A percentile compares a stretch with the other conserved stretches of the same genome.
These are phyloP conservation scores for Zootermopsis nevadensis DNA, from an alignment of 2,888 invertebrate species.

Conservation along the genomic window DNA sequence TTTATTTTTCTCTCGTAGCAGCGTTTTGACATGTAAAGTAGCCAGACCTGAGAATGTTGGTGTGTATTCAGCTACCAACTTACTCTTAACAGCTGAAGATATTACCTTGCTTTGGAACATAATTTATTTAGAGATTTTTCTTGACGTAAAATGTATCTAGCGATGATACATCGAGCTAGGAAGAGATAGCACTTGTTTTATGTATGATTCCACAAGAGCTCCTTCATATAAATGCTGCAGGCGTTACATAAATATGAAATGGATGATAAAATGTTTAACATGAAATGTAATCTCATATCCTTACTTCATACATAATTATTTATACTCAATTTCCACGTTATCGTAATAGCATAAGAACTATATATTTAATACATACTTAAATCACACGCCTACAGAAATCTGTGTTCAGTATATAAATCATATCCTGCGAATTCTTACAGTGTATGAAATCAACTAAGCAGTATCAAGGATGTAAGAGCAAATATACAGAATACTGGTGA, in stretches of 20 bases:
- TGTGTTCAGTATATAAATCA: too few relatives aligned
- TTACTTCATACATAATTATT: background rate
- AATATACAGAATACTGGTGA: too few relatives aligned
- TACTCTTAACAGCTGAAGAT: background rate
- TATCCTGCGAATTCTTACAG: too few relatives aligned
- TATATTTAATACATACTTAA: too few relatives aligned
- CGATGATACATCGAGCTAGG: background rate
- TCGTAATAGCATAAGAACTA: too few relatives aligned
- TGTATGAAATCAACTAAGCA: too few relatives aligned
- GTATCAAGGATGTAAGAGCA: too few relatives aligned
- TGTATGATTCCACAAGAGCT: background rate
- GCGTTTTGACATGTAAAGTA: background rate
- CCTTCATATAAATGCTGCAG: background rate
- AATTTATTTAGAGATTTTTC: slow-evolving; percentile 9
- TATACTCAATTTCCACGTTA: background rate
- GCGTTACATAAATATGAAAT: background rate
- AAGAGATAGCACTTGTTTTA: background rate
- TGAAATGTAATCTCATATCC: background rate
- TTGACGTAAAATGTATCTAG: background rate
- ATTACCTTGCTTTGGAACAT: background rate
- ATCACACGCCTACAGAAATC: too few relatives aligned
- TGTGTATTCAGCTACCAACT: background rate
- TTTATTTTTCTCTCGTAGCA: background rate
- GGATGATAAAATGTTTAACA: background rate
- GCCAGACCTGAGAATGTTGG: background rate